phyloP scores from a whole-genome alignment of 2,113 vertebrate genomes.

The Tympanuchus pallidicinctus region DNA sequence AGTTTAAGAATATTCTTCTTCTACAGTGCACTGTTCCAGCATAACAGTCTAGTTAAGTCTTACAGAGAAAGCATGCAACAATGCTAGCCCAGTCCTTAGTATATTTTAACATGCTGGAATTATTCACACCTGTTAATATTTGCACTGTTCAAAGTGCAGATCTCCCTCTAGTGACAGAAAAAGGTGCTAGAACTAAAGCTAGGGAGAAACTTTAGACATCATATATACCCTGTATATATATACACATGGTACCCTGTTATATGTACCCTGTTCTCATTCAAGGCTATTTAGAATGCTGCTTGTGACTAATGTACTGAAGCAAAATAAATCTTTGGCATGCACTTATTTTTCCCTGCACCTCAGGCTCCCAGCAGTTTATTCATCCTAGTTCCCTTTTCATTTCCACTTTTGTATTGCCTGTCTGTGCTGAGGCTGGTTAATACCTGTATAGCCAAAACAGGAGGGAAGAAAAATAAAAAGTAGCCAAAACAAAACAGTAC shows the following conservation, averaged over 20 bases:
- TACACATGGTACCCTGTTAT: not conserved
- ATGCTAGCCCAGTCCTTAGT: too few relatives aligned
- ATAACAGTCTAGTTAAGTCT: not conserved
- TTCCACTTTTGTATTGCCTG: too few relatives aligned
- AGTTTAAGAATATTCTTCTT: not conserved
- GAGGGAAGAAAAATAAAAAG: too few relatives aligned
- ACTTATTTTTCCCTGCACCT: too few relatives aligned
- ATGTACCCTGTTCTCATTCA: not conserved
- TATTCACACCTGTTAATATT: not conserved
- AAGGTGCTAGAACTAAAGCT: not conserved
- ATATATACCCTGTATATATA: not conserved
- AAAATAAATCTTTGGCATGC: constrained; percentile 21
- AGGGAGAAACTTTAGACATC: not conserved
- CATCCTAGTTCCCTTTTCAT: too few relatives aligned
- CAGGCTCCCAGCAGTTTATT: too few relatives aligned
- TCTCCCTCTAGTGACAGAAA: not conserved
- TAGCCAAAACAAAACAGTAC: too few relatives aligned
- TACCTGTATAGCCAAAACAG: too few relatives aligned
- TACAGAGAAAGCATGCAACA: too few relatives aligned
- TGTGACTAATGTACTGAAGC: not conserved
- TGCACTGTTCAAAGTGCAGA: not conserved
- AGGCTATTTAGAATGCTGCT: not conserved
- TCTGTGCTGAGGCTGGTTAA: too few relatives aligned
- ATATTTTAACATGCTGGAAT: not conserved
- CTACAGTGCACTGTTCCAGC: not conserved